A percentile compares a stretch with the other conserved stretches of the same genome.
Conservation (phyloP, 1,140 invertebrate genomes). For the Musca domestica region DNA sequence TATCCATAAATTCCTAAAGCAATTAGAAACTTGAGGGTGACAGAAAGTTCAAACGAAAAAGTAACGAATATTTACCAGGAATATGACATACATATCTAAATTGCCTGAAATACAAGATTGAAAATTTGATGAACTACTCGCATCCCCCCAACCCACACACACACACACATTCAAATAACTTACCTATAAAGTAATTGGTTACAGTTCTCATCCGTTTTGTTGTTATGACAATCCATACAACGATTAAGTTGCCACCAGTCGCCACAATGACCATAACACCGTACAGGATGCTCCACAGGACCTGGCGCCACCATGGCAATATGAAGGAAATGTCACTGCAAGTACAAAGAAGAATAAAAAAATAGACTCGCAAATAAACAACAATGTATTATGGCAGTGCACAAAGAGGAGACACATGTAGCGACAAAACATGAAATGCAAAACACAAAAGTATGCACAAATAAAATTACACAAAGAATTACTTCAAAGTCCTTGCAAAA, state of each 20-base stretch:
- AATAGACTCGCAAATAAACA: not conserved
- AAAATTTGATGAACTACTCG: not conserved
- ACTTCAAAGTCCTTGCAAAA: no score
- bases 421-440: no score
- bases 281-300: conserved; percentile 82
- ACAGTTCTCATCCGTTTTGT: conserved; percentile 93
- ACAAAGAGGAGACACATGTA: no score
- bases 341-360: conserved; percentile 5
- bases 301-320: conserved; percentile 80
- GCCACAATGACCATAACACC: conserved; percentile 85
- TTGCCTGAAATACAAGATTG: not conserved
- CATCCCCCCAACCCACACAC: no score
- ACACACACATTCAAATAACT: conserved; percentile 35
- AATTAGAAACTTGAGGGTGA: not conserved
- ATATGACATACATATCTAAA: no score
- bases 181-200: conserved; percentile 89
- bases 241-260: conserved; percentile 89
- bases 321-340: conserved; percentile 60
- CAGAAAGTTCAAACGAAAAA: not conserved
- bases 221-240: conserved; percentile 91
- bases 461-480: no score
- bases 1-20: not conserved
- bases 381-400: not conserved
- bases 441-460: no score
- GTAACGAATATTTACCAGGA: not conserved